Conservation (phyloP, 2,888 invertebrate genomes). For the Cenopis cana region DNA sequence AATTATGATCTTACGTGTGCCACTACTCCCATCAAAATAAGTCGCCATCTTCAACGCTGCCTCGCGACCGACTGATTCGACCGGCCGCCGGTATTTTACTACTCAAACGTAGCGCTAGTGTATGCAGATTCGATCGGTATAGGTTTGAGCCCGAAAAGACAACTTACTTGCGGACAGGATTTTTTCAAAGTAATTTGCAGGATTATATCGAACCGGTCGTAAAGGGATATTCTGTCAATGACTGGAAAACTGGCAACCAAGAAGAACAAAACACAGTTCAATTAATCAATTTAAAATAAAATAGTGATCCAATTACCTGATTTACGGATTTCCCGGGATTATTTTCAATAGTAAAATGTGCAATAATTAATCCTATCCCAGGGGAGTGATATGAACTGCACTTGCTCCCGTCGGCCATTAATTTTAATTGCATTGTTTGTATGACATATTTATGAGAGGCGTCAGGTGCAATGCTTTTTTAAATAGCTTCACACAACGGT, state of each 20-base stretch:
- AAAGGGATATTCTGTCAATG: too few species aligned
- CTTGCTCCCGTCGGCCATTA: constrained; percentile 32
- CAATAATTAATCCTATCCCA: constrained; percentile 29
- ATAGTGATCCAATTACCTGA: constrained; percentile 22
- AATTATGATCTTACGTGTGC: too few species aligned
- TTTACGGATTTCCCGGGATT: constrained; percentile 11
- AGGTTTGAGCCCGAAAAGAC: too few species aligned
- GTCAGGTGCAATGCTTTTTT: constrained; percentile 33
- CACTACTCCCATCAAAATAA: too few species aligned
- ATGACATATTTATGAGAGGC: constrained; percentile 39
- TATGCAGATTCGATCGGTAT: too few species aligned
- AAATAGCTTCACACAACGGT: constrained; percentile 14
- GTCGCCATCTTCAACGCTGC: too few species aligned
- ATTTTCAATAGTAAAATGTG: constrained; percentile 24
- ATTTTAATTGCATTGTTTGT: constrained; percentile 41
- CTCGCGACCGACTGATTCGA: too few species aligned
- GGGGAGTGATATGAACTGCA: constrained; percentile 33
- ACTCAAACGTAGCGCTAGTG: too few species aligned
- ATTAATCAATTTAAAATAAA: constrained; percentile 12
- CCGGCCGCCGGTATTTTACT: too few species aligned
- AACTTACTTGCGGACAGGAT: too few species aligned
- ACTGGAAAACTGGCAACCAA: neutral
- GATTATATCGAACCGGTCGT: too few species aligned
- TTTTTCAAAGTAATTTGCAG: too few species aligned
- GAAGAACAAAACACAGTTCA: neutral